Percentiles rank a stretch among this genome's conserved stretches.
Evolutionary conservation across 2,888 invertebrate genomes (phyloP).

Genomic region (Crepidodera aurea): DNA sequence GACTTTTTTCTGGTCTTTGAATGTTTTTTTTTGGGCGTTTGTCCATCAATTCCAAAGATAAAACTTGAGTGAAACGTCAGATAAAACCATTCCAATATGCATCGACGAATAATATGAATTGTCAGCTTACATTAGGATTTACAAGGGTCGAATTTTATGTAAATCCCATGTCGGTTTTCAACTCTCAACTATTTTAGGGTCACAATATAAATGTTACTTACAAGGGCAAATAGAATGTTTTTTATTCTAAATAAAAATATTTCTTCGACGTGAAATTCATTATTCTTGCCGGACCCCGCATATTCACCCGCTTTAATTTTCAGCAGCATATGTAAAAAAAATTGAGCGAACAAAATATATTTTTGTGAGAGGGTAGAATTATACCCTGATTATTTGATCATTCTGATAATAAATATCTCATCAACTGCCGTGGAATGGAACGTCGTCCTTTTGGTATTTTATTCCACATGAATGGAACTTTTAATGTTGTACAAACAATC

Average conservation of each 20-base stretch:
- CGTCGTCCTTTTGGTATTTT: slow-evolving; percentile 23
- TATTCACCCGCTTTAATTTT: no score
- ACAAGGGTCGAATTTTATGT: slow-evolving; percentile 31
- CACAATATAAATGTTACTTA: no score
- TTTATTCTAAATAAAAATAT: no score
- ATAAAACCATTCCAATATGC: slow-evolving; percentile 29
- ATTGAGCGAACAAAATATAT: no score
- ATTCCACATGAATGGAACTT: slow-evolving; percentile 28
- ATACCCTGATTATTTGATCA: slow-evolving; percentile 20
- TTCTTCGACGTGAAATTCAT: no score
- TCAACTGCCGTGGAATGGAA: neutral
- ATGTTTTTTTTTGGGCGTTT: slow-evolving; percentile 11
- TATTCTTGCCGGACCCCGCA: no score
- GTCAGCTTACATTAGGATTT: slow-evolving; percentile 41
- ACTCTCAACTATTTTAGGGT: slow-evolving; percentile 21
- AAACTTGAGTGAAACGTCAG: slow-evolving; percentile 22
- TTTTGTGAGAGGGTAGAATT: neutral
- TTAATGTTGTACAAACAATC: slow-evolving; percentile 43
- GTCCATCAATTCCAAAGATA: slow-evolving; percentile 23
- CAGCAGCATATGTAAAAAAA: no score
- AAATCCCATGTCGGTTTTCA: slow-evolving; percentile 25
- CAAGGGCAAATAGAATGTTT: no score
- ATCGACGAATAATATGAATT: slow-evolving; percentile 37
- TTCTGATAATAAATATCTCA: slow-evolving; percentile 6
- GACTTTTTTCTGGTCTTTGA: slow-evolving; percentile 5